These are phyloP conservation scores for Sesia apiformis DNA, from an alignment of 2,888 invertebrate species.

Conservation along the genomic window DNA sequence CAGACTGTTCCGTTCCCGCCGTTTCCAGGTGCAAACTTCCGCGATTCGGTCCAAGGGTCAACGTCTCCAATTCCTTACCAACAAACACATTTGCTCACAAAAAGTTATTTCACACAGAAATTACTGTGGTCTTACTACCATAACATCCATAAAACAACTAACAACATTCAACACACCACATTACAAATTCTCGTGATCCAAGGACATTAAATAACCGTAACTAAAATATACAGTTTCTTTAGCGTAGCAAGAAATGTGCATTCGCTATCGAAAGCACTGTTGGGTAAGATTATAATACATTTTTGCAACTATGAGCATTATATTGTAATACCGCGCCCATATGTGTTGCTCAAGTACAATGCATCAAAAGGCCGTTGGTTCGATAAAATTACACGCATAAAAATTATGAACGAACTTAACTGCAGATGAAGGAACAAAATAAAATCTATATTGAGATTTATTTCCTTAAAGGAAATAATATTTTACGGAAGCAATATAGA, in stretches of 20 bases:
- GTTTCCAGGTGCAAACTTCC: conserved; percentile 65
- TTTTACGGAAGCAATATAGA: no score
- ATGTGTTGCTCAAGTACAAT: conserved; percentile 26
- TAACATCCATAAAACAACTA: conserved; percentile 38
- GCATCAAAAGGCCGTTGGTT: conserved; percentile 24
- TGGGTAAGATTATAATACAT: conserved; percentile 44
- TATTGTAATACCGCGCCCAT: conserved; percentile 25
- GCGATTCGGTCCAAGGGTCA: conserved; percentile 76
- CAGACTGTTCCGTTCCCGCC: conserved; percentile 79
- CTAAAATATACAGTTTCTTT: conserved; percentile 49
- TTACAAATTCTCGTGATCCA: conserved; percentile 41
- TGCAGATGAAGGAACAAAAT: no score
- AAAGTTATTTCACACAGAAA: not conserved
- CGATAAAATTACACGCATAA: not conserved
- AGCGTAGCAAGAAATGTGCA: conserved; percentile 33
- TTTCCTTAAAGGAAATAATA: no score
- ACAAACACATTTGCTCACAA: conserved; percentile 8
- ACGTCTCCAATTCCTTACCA: conserved; percentile 77
- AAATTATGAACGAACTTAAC: no score
- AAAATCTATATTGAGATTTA: no score
- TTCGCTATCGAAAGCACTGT: conserved; percentile 45
- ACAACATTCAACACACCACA: conserved; percentile 27
- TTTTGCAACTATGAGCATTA: conserved; percentile 31
- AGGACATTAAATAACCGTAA: conserved; percentile 58
- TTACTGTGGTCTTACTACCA: conserved; percentile 4